Evolutionary conservation across 2,113 vertebrate species (phyloP), one percentile per base, ranked within the genome.

Genomic region (Osmerus eperlanus): DNA sequence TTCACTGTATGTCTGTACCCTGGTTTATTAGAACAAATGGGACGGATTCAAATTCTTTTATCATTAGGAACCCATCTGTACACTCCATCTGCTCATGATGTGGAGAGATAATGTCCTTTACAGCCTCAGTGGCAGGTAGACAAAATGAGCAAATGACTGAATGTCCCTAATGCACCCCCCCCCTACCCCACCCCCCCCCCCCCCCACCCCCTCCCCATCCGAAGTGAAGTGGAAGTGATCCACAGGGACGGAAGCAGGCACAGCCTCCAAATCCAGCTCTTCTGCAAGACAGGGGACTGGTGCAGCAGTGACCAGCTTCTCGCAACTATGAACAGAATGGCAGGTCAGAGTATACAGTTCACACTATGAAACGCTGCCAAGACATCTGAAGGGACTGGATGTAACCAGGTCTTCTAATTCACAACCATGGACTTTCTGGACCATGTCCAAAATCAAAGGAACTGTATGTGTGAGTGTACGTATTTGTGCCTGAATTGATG

Each of bases 51-150:
- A 70, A 83, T 85, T 70, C 21, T 58, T 65, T 88, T 81, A 81
- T 80, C 81, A 78, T 77, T 68, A 69, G 62, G 4, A 76, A 76
- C 54, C 81, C 88, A 88, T 87, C 85, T 90, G 86, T n/a, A 78
- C 87, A 87, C 82, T 81, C 86, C 85, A 88, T 91, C 73, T 78
- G 65, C 53, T 71, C 23, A 61, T 75, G 77, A 86, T 85, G 78
- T 81, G 70, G 76, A 81, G 83, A 86, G 78, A 81, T 83, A 81
- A 87, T 88, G 85, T 80, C 67, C 77, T 89, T 86, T 68, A 64
- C 83, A 86, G 87, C 81, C 78, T 32, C 53, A 12, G 81, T 32
- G 47, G 83, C 84, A 89, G 85, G 84, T 88, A 82, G 75, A 73
- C 60, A 41, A 68, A 80, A 75, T 58, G 79, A 72, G 74, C 19